phyloP scores from a whole-genome alignment of 2,113 vertebrate genomes.

The Hyla sarda region DNA sequence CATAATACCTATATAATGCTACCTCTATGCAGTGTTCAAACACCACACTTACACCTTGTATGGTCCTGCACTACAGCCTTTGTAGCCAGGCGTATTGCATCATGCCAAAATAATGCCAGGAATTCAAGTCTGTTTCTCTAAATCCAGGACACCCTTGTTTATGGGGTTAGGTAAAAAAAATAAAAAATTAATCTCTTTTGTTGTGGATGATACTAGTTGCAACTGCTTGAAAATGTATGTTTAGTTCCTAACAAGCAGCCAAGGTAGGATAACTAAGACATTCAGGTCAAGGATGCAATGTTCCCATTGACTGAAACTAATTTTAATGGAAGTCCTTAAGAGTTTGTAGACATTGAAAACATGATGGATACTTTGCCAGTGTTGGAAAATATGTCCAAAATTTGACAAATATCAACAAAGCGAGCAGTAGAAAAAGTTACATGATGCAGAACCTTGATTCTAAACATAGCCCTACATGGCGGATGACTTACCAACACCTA shows the following conservation, averaged over 20 bases:
- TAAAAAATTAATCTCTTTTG: no score
- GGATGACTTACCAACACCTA: not conserved
- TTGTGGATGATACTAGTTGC: not conserved
- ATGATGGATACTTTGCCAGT: not conserved
- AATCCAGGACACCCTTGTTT: not conserved
- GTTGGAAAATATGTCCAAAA: not conserved
- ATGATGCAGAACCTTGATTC: not conserved
- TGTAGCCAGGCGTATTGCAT: not conserved
- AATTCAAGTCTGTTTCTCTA: not conserved
- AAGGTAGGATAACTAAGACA: not conserved
- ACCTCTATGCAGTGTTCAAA: no score
- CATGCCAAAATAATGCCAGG: not conserved
- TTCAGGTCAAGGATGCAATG: not conserved
- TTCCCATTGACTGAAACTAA: not conserved
- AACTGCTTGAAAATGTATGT: not conserved
- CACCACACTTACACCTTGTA: not conserved
- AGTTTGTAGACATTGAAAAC: not conserved
- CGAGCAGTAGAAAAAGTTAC: not conserved
- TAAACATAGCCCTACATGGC: not conserved
- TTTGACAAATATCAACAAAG: no score
- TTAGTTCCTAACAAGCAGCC: not conserved
- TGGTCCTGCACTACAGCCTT: not conserved
- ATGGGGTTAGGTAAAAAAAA: no score
- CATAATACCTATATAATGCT: no score
- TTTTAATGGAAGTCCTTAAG: not conserved